phyloP scores from a whole-genome alignment of 2,797 vertebrate species.

The Myotis findleyi region DNA sequence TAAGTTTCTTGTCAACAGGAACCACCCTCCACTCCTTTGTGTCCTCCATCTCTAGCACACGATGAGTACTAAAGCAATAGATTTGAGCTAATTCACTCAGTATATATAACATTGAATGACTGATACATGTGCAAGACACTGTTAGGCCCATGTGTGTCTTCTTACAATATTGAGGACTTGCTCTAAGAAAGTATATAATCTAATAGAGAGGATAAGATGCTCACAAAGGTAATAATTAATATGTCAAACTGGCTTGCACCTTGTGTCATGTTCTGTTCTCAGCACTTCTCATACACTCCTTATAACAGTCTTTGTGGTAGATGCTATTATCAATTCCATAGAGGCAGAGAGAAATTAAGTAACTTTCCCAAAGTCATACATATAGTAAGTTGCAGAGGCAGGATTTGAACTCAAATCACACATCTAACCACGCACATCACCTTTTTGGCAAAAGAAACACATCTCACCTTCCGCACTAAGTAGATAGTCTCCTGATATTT shows the following conservation, averaged over 20 bases:
- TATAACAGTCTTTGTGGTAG: background rate
- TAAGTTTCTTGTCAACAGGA: background rate
- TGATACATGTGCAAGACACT: background rate
- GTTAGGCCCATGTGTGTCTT: background rate
- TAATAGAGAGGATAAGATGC: background rate
- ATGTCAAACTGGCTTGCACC: background rate
- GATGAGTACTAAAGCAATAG: background rate
- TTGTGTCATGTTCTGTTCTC: background rate
- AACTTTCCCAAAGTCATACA: background rate
- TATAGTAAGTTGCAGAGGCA: background rate
- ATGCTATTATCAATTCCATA: background rate
- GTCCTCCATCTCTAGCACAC: background rate
- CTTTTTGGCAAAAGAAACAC: slow-evolving; percentile 2
- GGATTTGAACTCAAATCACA: background rate
- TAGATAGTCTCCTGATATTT: background rate
- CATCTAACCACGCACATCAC: background rate
- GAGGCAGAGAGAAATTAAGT: background rate
- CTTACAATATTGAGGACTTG: background rate
- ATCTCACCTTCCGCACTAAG: background rate
- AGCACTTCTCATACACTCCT: background rate
- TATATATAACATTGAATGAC: background rate
- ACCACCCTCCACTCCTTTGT: background rate
- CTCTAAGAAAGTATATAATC: background rate
- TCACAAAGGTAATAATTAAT: background rate
- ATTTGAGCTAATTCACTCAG: background rate